Conservation (phyloP, 2,113 vertebrate genomes). For the Mola mola region DNA sequence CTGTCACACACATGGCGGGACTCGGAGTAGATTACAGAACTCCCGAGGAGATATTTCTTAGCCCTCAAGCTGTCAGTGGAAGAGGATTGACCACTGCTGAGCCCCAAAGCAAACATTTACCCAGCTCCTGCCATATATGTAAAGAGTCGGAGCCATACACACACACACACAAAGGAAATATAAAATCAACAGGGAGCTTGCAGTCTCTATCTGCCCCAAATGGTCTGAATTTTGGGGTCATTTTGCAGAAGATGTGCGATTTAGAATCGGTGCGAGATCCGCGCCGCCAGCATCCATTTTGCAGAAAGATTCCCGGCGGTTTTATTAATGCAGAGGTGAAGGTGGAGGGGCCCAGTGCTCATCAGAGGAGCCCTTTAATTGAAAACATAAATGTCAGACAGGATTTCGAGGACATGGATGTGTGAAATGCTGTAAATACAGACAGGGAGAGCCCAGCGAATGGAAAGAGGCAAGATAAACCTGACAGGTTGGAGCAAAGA, state of each 20-base stretch:
- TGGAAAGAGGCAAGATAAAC: not conserved
- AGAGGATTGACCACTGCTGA: conserved; percentile 59
- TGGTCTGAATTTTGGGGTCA: conserved; percentile 42
- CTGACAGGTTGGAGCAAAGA: conserved; percentile 33
- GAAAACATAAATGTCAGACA: conserved; percentile 73
- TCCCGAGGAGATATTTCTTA: conserved; percentile 64
- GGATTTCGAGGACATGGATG: conserved; percentile 42
- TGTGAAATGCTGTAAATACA: no score
- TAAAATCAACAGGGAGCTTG: conserved; percentile 43
- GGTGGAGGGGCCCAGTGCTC: conserved; percentile 10
- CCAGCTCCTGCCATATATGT: conserved; percentile 19
- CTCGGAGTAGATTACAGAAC: conserved; percentile 70
- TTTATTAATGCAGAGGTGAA: conserved; percentile 14
- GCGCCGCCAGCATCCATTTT: conserved; percentile 28
- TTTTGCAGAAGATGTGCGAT: conserved; percentile 40
- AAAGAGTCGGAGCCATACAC: conserved; percentile 18
- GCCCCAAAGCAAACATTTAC: conserved; percentile 61
- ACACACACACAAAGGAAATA: conserved; percentile 27
- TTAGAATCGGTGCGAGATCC: conserved; percentile 35
- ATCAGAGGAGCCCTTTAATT: conserved; percentile 59
- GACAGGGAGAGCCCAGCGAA: no score
- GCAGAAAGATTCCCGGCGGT: conserved; percentile 10
- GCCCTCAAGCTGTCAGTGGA: conserved; percentile 52
- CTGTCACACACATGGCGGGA: conserved; percentile 53
- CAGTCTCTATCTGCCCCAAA: conserved; percentile 31